Conservation (phyloP, 2,113 vertebrate genomes). For the Dicaeum eximium region DNA sequence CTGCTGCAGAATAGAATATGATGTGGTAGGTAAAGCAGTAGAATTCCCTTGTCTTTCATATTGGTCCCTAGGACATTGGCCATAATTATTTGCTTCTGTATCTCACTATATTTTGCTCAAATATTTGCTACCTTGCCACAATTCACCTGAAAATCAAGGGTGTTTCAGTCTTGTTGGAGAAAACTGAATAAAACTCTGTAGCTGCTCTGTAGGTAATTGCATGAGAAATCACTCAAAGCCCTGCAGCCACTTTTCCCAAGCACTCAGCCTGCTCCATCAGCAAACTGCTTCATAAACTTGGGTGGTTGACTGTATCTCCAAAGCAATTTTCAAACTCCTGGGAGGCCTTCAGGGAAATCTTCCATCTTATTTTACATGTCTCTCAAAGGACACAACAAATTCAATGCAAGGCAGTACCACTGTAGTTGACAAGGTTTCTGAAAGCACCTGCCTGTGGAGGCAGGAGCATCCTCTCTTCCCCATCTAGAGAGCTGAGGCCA, state of each 20-base stretch:
- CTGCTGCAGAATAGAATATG: neutral
- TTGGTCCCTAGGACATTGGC: neutral
- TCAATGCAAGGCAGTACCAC: neutral
- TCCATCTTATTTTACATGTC: neutral
- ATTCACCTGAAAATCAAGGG: neutral
- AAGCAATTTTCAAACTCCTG: neutral
- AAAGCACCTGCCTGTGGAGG: neutral
- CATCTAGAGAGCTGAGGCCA: neutral
- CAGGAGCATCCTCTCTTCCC: fast-evolving
- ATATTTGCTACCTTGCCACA: neutral
- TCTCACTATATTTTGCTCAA: neutral
- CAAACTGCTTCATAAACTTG: neutral
- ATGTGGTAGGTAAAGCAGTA: neutral
- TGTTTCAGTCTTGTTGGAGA: neutral
- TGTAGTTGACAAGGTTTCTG: neutral
- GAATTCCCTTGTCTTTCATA: neutral
- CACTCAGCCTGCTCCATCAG: neutral
- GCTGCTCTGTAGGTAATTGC: neutral
- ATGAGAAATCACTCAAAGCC: neutral
- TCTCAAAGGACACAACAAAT: neutral
- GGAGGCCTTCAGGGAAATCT: neutral
- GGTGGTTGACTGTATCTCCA: neutral
- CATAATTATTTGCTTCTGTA: neutral
- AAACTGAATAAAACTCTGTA: neutral
- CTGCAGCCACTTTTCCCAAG: neutral